Percentiles rank a stretch among this genome's conserved stretches.
Evolutionary conservation across 2,888 invertebrate species (phyloP).

Genomic region (Ommatoiulus sabulosus): DNA sequence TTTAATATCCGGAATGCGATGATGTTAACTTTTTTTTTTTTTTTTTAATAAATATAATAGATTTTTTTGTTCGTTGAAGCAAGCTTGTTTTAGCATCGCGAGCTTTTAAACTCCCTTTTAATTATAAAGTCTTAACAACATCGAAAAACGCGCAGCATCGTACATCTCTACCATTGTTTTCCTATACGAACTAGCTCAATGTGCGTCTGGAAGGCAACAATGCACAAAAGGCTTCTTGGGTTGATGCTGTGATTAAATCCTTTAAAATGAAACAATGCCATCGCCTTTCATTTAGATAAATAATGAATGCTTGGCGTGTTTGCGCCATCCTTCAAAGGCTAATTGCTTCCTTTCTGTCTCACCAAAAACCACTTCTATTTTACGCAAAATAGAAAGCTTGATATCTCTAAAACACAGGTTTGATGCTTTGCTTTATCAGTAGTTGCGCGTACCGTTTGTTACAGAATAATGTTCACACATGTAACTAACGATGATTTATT

Average conservation of each 20-base stretch:
- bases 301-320: not conserved
- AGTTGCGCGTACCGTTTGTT: no score
- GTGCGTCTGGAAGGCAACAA: not conserved
- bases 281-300: conserved; percentile 12
- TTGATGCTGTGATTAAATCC: conserved; percentile 28
- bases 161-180: not conserved
- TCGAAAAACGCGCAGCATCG: not conserved
- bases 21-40: not conserved
- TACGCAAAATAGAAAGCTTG: not conserved
- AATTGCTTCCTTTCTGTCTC: conserved; percentile 31
- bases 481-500: no score
- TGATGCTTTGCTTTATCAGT: no score
- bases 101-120: conserved; percentile 3
- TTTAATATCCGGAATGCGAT: not conserved
- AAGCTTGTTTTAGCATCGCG: not conserved
- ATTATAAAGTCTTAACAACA: not conserved
- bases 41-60: not conserved
- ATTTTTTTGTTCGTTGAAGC: not conserved
- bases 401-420: not conserved
- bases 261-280: not conserved
- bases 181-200: not conserved
- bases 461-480: no score
- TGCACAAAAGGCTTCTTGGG: not conserved
- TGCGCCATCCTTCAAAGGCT: conserved; percentile 6
- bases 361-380: not conserved